Evolutionary conservation across 1,140 invertebrate species (phyloP).

Genomic region (Bombus haemorrhoidalis): DNA sequence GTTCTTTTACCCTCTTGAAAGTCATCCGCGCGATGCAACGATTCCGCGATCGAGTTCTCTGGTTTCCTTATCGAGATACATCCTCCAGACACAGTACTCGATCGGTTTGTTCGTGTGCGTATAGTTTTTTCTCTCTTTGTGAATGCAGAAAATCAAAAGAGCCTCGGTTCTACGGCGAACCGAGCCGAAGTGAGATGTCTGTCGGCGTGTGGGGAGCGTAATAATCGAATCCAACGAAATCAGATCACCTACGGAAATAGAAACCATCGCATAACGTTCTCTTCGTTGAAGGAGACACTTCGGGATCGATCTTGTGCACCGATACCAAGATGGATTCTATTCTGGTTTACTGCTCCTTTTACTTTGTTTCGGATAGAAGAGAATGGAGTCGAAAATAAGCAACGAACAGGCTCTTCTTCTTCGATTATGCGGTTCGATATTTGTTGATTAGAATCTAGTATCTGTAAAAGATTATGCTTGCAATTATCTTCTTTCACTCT

Average conservation of each 20-base stretch:
- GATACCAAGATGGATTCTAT: constrained; percentile 49
- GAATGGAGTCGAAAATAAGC: background rate
- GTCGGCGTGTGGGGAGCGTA: background rate
- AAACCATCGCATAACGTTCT: constrained; percentile 41
- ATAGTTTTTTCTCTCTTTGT: background rate
- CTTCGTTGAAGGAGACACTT: background rate
- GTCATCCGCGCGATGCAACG: constrained; percentile 10
- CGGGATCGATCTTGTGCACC: constrained; percentile 22
- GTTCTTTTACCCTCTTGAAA: background rate
- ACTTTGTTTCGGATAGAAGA: constrained; percentile 18
- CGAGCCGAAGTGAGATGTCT: no score
- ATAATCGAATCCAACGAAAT: constrained; percentile 59
- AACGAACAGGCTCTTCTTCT: background rate
- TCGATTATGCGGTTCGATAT: constrained; percentile 3
- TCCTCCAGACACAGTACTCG: background rate
- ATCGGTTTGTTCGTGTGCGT: constrained; percentile 1
- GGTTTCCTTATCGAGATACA: constrained; percentile 23
- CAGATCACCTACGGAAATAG: constrained; percentile 53
- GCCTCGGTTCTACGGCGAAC: background rate
- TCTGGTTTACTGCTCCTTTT: constrained; percentile 47
- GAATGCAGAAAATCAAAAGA: constrained; percentile 42
- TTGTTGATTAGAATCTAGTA: constrained; percentile 6
- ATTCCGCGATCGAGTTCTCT: background rate
- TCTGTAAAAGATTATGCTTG: background rate
- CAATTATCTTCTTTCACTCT: constrained; percentile 1